Conservation (phyloP, 2,797 vertebrate species). For the Acrocephalus scirpaceus region DNA sequence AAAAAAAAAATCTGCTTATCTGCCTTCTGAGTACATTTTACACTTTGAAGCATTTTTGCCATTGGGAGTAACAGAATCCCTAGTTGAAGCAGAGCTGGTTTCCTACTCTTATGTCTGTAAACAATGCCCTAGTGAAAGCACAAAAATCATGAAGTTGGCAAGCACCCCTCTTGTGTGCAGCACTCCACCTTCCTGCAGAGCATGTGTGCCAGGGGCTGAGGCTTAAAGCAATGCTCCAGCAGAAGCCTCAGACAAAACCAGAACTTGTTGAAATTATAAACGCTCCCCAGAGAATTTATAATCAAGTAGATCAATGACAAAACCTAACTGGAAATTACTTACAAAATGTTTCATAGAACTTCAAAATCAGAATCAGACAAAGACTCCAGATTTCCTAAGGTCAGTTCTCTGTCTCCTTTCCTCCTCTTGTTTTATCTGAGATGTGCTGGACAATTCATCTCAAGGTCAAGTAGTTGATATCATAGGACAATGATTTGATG, state of each 20-base stretch:
- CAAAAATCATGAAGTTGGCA: not conserved
- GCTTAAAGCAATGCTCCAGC: not conserved
- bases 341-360: not conserved
- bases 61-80: not conserved
- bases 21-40: not conserved
- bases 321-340: not conserved
- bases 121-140: not conserved
- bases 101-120: not conserved
- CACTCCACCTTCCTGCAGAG: not conserved
- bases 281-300: not conserved
- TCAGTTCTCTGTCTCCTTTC: not conserved
- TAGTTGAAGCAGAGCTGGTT: not conserved
- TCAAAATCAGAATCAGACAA: not conserved
- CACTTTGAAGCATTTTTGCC: constrained; percentile 19
- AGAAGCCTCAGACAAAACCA: not conserved
- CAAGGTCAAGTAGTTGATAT: not conserved
- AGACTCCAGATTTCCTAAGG: not conserved
- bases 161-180: not conserved
- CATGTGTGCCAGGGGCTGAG: not conserved
- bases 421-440: not conserved
- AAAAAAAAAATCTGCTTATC: not conserved
- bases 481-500: fast-evolving
- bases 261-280: not conserved
- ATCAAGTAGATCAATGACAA: not conserved
- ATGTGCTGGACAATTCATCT: not conserved